phyloP scores from a whole-genome alignment of 2,888 invertebrate species.

The Euzetes globulus region DNA sequence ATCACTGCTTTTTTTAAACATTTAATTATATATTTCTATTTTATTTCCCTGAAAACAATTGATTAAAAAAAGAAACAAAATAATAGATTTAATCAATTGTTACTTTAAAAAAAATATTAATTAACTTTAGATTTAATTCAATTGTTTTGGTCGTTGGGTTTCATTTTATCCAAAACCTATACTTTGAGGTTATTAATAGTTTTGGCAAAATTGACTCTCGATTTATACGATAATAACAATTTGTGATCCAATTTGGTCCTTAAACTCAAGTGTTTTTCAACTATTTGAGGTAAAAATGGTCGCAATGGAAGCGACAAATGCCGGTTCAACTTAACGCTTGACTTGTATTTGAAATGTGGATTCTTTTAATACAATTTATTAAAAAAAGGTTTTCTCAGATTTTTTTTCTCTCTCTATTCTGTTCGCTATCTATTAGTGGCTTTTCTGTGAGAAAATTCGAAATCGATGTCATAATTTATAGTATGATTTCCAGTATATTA shows the following conservation, averaged over 20 bases:
- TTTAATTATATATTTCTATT: no score
- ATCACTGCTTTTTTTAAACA: no score
- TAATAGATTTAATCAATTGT: no score
- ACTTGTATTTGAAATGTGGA: background rate
- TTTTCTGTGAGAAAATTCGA: background rate
- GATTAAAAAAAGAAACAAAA: no score
- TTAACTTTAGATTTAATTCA: no score
- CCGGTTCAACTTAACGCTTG: background rate
- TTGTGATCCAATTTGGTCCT: background rate
- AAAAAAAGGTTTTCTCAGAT: background rate
- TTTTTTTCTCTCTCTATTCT: background rate
- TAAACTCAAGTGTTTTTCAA: background rate
- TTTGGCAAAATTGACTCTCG: background rate
- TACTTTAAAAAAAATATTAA: no score
- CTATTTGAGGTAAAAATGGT: background rate
- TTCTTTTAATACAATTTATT: background rate
- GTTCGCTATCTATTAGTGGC: no score
- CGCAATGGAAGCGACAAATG: background rate
- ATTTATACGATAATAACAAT: background rate
- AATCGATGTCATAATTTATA: conserved; percentile 22
- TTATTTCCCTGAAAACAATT: no score
- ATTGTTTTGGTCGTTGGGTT: no score
- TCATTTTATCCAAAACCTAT: no score
- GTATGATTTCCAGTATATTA: conserved; percentile 13
- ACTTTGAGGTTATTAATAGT: background rate